Base-by-base conservation (phyloP, 2,113 vertebrate species). In the Erythrocercus mccallii region DNA sequence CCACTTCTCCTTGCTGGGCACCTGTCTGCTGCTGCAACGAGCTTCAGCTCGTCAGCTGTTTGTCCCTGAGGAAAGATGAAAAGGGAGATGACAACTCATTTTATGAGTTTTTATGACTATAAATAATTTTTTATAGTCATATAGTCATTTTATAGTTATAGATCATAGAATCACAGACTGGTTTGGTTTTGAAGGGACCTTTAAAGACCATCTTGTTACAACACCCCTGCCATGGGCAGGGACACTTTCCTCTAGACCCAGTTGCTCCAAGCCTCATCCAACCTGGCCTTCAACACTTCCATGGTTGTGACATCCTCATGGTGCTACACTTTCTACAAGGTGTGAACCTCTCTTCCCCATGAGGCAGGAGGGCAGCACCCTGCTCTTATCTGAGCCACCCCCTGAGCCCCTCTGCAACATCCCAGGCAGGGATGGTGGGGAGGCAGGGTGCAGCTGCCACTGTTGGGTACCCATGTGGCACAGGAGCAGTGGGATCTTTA, bases 401-500 rank as follows among this genome's bases (percentile, higher is more conserved):
- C 28, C 23, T 24, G 35, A 25, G 38, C 15, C 54, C 28, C 37
- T n/a, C 68, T 42, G 30, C 27, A 19, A 56, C 0, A 1, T 30
- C 60, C 38, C n/a, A 64, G 42, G 33, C 5, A 14, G 86, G 33
- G 48, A 27, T 8, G 8, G 10, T 3, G 6, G 37, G 74, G 30
- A 57, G 8, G 11, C 40, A 19, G 35, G 15, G 11, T 3, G 5
- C 62, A 76, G 64, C 53, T 51, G 65, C 66, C 53, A 37, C 51
- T 47, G 62, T 28, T 50, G 47, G 62, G 25, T 47, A 69, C 81
- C 77, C 45, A 30, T 22, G 65, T 50, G 69, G 76, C 61, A 31
- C 51, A 48, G 78, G 76, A 96, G 50, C 94, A 94, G 48, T 16
- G 1, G 28, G 93, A 94, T 92, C 93, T 97, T 96, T 88, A 64